These are phyloP conservation scores for Cepaea hortensis DNA, from an alignment of 2,888 invertebrate species.

Conservation along the genomic window DNA sequence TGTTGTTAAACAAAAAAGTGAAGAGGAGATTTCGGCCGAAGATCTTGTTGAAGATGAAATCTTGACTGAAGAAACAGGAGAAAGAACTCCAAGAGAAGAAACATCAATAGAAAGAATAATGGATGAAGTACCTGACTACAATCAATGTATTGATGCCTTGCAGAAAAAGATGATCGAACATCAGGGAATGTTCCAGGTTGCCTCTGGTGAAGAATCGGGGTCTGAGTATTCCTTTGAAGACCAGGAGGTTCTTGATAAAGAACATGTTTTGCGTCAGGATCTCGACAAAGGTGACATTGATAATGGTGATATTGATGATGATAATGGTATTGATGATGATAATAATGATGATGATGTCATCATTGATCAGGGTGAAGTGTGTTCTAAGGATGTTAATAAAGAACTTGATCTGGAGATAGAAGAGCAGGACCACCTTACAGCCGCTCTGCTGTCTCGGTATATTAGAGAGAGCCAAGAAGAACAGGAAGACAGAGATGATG, in stretches of 20 bases:
- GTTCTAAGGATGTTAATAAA: conserved; percentile 18
- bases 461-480: conserved; percentile 13
- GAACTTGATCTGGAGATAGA: conserved; percentile 50
- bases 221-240: conserved; percentile 36
- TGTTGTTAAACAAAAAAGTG: not conserved
- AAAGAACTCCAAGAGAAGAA: conserved; percentile 10
- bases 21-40: not conserved
- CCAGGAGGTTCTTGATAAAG: conserved; percentile 39
- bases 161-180: not conserved
- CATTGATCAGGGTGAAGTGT: not conserved
- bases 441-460: conserved; percentile 49
- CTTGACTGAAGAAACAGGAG: not conserved
- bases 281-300: conserved; percentile 1
- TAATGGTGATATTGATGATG: not conserved
- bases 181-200: not conserved
- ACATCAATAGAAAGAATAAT: not conserved
- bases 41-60: not conserved
- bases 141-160: not conserved
- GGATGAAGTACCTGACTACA: not conserved
- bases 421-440: conserved; percentile 49
- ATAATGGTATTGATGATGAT: not conserved
- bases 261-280: conserved; percentile 18
- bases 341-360: not conserved
- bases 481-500: conserved; percentile 24
- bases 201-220: not conserved